phyloP scores from a whole-genome alignment of 2,888 invertebrate species.

The Diarsia brunnea region DNA sequence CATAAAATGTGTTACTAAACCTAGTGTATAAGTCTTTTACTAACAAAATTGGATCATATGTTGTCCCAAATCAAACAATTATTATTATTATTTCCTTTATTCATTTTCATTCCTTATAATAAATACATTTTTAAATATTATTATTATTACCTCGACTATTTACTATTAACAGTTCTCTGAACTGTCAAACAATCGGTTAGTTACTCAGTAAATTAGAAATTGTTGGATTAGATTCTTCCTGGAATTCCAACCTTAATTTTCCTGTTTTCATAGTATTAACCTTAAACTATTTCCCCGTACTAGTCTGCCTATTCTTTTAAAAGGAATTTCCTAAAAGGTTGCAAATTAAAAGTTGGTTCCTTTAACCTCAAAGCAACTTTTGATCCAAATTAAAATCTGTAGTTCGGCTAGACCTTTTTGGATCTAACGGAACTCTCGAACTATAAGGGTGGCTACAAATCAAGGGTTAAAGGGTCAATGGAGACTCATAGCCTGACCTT shows the following conservation, averaged over 20 bases:
- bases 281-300: not conserved
- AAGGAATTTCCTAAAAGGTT: not conserved
- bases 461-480: constrained; percentile 28
- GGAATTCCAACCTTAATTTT: constrained; percentile 4
- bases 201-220: not conserved
- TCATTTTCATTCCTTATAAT: no score
- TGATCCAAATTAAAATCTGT: constrained; percentile 13
- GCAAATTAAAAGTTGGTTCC: constrained; percentile 11
- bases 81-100: no score
- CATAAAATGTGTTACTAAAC: no score
- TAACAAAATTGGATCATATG: no score
- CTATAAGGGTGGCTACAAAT: constrained; percentile 30
- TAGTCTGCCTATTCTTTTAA: not conserved
- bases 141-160: no score
- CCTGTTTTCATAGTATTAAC: not conserved
- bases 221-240: not conserved
- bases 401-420: not conserved
- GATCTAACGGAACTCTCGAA: constrained; percentile 16
- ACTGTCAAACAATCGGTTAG: no score
- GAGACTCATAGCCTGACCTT: constrained; percentile 34
- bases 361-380: constrained; percentile 12
- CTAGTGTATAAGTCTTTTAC: no score
- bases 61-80: no score
- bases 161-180: not conserved
- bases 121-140: no score